phyloP scores from a whole-genome alignment of 2,888 invertebrate genomes.

The Clepsis dumicolana region DNA sequence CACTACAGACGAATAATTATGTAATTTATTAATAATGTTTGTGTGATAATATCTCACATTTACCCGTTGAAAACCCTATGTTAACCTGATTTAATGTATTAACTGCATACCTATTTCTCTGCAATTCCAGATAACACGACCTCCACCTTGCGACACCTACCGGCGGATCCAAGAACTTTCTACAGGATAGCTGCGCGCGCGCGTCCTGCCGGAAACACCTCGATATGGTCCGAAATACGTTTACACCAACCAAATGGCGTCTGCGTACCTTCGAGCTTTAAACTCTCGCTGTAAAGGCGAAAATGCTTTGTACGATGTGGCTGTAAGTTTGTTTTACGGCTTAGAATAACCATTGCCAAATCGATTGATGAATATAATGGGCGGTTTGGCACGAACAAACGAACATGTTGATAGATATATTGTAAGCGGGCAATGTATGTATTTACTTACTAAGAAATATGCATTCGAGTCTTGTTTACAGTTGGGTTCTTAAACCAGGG shows the following conservation, averaged over 20 bases:
- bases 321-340: slow-evolving; percentile 42
- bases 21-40: too few species aligned
- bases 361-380: slow-evolving; percentile 56
- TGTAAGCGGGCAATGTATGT: slow-evolving; percentile 3
- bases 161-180: slow-evolving; percentile 55
- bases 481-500: background rate
- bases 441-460: background rate
- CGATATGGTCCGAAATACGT: slow-evolving; percentile 64
- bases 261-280: slow-evolving; percentile 47
- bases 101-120: slow-evolving; percentile 37
- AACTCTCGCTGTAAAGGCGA: slow-evolving; percentile 41
- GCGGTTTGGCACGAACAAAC: slow-evolving; percentile 60
- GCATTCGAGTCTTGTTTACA: background rate
- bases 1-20: too few species aligned
- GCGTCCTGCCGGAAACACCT: slow-evolving; percentile 67
- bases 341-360: slow-evolving; percentile 55
- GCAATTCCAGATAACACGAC: slow-evolving; percentile 78
- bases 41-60: too few species aligned
- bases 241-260: slow-evolving; percentile 56
- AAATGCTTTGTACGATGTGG: slow-evolving; percentile 47
- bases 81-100: too few species aligned
- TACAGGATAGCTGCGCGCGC: slow-evolving; percentile 47
- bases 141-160: slow-evolving; percentile 65
- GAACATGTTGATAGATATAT: slow-evolving; percentile 35
- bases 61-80: too few species aligned